Evolutionary conservation across 2,113 vertebrate genomes (phyloP).

Genomic region (Eulemur rufifrons): DNA sequence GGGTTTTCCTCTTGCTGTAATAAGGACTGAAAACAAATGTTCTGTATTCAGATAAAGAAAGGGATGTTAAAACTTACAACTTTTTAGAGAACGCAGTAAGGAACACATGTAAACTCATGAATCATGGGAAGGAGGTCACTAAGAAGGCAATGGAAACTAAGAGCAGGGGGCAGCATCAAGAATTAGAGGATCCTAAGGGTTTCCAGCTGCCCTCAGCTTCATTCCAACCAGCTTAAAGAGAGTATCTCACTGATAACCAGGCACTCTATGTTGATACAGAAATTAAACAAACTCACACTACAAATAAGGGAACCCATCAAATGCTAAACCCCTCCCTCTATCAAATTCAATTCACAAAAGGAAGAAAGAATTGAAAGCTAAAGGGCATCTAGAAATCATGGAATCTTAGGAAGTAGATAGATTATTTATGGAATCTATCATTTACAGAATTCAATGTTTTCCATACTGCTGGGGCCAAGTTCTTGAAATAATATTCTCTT

Average conservation of each 20-base stretch:
- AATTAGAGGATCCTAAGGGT: neutral
- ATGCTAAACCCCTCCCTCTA: neutral
- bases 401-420: slow-evolving; percentile 9
- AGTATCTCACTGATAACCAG: neutral
- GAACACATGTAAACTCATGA: neutral
- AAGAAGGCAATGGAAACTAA: neutral
- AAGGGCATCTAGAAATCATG: slow-evolving; percentile 23
- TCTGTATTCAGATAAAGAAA: slow-evolving; percentile 18
- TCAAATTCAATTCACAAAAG: neutral
- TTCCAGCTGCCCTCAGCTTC: neutral
- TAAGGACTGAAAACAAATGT: slow-evolving; percentile 18
- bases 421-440: slow-evolving; percentile 28
- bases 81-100: slow-evolving; percentile 14
- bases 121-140: neutral
- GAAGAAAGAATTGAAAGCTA: slow-evolving; percentile 20
- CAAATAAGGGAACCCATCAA: neutral
- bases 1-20: slow-evolving; percentile 4
- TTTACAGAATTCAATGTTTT: slow-evolving; percentile 5
- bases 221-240: slow-evolving; percentile 5
- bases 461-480: neutral
- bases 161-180: neutral
- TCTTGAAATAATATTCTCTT: slow-evolving; percentile 38
- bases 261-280: neutral
- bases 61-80: slow-evolving; percentile 29
- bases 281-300: slow-evolving; percentile 40